Evolutionary conservation across 2,888 invertebrate species (phyloP).

Genomic region (Drosophila ustulata): DNA sequence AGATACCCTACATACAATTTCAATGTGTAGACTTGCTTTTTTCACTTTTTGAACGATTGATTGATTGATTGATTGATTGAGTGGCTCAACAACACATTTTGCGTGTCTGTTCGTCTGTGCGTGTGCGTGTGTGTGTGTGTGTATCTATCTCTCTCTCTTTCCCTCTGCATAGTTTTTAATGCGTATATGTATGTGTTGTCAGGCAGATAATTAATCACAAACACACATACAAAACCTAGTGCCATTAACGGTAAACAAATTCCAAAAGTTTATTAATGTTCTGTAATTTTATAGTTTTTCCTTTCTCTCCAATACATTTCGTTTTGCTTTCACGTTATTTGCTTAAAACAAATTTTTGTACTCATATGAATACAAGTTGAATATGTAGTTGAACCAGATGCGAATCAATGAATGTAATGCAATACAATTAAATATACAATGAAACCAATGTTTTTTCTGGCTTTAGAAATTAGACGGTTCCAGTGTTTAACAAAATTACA

Average conservation of each 20-base stretch:
- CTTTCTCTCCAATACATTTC: neutral
- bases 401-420: constrained; percentile 21
- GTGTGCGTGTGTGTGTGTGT: constrained; percentile 7
- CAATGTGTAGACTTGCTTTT: constrained; percentile 39
- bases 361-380: neutral
- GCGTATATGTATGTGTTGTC: constrained; percentile 22
- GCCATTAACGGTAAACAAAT: constrained; percentile 51
- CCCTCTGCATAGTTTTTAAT: constrained; percentile 20
- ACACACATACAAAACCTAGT: constrained; percentile 56
- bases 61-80: constrained; percentile 37
- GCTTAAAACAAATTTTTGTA: constrained; percentile 15
- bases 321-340: constrained; percentile 1
- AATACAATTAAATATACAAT: constrained; percentile 46
- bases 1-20: constrained; percentile 25
- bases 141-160: constrained; percentile 1
- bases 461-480: constrained; percentile 33
- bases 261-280: constrained; percentile 51
- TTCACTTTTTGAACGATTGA: constrained; percentile 17
- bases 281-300: constrained; percentile 50
- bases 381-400: constrained; percentile 17
- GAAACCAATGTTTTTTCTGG: constrained; percentile 39
- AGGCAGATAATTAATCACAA: constrained; percentile 20
- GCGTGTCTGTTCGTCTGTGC: constrained; percentile 18
- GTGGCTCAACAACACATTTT: constrained; percentile 49
- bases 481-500: constrained; percentile 22